Evolutionary conservation across 2,888 invertebrate species (phyloP).

Genomic region (Mystacides longicornis): DNA sequence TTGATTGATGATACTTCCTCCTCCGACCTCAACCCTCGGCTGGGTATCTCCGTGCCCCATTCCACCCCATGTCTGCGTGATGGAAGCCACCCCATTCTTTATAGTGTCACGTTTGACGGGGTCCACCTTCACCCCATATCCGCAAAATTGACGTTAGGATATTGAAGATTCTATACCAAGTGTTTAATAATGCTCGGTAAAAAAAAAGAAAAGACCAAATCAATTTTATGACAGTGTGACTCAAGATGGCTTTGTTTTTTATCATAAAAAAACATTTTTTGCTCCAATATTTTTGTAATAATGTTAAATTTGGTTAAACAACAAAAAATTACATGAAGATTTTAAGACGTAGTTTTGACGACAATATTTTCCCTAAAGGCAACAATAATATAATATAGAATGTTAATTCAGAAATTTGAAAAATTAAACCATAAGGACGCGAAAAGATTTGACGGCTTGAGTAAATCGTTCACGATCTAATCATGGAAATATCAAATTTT

Average conservation of each 20-base stretch:
- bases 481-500: too few species aligned
- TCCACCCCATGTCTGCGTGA: conserved; percentile 9
- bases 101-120: conserved; percentile 4
- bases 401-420: too few species aligned
- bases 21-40: conserved; percentile 8
- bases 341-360: too few species aligned
- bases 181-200: neutral
- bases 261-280: too few species aligned
- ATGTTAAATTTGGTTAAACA: too few species aligned
- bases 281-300: too few species aligned
- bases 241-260: neutral
- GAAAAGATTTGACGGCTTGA: too few species aligned
- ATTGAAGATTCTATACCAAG: conserved; percentile 6
- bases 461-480: too few species aligned
- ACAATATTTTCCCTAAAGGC: too few species aligned
- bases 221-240: neutral
- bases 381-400: too few species aligned
- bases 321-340: too few species aligned
- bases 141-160: conserved; percentile 5
- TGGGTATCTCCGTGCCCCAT: conserved; percentile 6
- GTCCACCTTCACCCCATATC: conserved; percentile 8
- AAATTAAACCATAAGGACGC: too few species aligned
- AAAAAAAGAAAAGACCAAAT: neutral
- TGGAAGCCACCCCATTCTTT: conserved; percentile 8
- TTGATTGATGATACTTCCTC: conserved; percentile 37